These are phyloP conservation scores for Pipra filicauda DNA, from an alignment of 2,113 vertebrate genomes.

Conservation along the genomic window DNA sequence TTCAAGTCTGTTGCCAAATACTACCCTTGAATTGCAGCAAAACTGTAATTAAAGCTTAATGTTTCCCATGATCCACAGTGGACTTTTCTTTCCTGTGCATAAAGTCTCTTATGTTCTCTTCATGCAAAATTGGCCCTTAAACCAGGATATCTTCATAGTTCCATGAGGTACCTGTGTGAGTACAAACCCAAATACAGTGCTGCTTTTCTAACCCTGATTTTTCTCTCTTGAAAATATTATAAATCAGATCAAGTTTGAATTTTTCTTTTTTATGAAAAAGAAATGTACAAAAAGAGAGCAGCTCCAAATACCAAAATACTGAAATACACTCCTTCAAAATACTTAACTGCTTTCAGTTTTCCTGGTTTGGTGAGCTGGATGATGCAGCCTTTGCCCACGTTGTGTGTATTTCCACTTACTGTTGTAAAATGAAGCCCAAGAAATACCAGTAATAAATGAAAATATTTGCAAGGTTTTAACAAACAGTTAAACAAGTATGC, in stretches of 20 bases:
- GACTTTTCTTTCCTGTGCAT: constrained; percentile 36
- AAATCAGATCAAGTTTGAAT: background rate
- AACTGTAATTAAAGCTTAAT: constrained; percentile 41
- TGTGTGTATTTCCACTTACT: background rate
- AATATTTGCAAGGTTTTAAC: background rate
- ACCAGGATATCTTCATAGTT: background rate
- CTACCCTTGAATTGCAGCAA: background rate
- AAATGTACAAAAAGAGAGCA: background rate
- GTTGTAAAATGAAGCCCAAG: background rate
- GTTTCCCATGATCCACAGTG: constrained; percentile 34
- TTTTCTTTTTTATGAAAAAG: background rate
- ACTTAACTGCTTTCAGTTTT: background rate
- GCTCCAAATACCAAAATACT: background rate
- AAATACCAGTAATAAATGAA: background rate
- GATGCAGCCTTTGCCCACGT: background rate
- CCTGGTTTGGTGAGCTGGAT: background rate
- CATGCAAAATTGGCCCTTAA: constrained; percentile 28
- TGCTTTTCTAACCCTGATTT: constrained; percentile 10
- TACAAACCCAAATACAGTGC: background rate
- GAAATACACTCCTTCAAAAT: background rate
- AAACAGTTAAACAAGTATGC: background rate
- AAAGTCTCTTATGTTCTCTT: constrained; percentile 47
- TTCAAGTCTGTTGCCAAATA: background rate
- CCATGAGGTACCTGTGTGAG: background rate
- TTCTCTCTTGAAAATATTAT: background rate